Conservation (phyloP, 1,140 invertebrate genomes). For the Drosophila trapezifrons region DNA sequence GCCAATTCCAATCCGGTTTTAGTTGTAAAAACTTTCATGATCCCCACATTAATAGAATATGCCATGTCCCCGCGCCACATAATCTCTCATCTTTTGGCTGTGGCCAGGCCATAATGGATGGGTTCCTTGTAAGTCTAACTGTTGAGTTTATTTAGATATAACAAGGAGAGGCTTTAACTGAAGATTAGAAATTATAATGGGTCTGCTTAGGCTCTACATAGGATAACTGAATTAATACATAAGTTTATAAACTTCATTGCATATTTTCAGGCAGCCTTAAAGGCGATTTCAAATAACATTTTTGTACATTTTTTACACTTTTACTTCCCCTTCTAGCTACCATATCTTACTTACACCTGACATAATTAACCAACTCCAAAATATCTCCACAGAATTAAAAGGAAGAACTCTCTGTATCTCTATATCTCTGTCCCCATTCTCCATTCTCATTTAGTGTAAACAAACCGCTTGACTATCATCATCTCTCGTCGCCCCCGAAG, state of each 20-base stretch:
- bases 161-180: background rate
- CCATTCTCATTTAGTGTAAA: conserved; percentile 33
- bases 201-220: no score
- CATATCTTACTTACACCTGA: conserved; percentile 6
- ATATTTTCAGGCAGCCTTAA: background rate
- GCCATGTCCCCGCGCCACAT: conserved; percentile 34
- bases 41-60: conserved; percentile 53
- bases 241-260: background rate
- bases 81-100: conserved; percentile 42
- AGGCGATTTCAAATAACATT: no score
- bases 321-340: background rate
- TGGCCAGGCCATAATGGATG: conserved; percentile 24
- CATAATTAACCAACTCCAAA: conserved; percentile 22
- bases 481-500: background rate
- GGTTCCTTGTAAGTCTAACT: conserved; percentile 5
- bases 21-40: conserved; percentile 70
- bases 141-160: background rate
- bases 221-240: background rate
- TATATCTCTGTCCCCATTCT: background rate
- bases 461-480: conserved; percentile 38
- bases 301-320: no score
- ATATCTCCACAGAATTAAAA: conserved; percentile 4
- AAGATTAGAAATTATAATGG: background rate
- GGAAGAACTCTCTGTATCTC: background rate
- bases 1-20: conserved; percentile 75